Percentiles rank a stretch among this genome's conserved stretches.
phyloP scores from a whole-genome alignment of 1,140 invertebrate species.

The Trachymyrmex septentrionalis region DNA sequence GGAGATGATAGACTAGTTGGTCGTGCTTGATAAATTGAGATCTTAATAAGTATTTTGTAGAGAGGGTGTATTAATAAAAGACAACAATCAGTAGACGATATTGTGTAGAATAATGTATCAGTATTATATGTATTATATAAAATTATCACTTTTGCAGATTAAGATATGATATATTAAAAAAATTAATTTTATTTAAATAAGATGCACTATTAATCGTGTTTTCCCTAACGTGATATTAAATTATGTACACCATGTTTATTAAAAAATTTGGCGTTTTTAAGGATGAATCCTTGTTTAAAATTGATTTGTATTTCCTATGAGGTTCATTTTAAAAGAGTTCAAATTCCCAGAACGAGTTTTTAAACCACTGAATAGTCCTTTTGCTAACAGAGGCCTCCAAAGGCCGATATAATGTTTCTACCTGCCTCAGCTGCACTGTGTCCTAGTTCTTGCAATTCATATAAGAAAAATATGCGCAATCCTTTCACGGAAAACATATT shows the following conservation, averaged over 20 bases:
- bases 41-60: slow-evolving; percentile 24
- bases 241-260: not conserved
- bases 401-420: slow-evolving; percentile 10
- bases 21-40: slow-evolving; percentile 35
- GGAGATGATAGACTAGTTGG: slow-evolving; percentile 18
- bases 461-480: slow-evolving; percentile 7
- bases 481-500: not conserved
- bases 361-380: not conserved
- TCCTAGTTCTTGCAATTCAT: not conserved
- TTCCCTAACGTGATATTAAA: not conserved
- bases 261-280: not conserved
- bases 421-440: not conserved
- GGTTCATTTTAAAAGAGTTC: not conserved
- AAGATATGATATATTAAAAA: not conserved
- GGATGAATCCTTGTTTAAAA: not conserved
- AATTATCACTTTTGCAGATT: not conserved
- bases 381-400: not conserved
- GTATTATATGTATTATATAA: not conserved
- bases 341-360: not conserved
- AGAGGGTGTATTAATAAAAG: not conserved
- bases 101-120: not conserved
- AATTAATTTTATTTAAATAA: not conserved
- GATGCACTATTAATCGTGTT: not conserved
- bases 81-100: not conserved
- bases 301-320: not conserved